Base-by-base conservation (phyloP, 2,888 invertebrate species). In the Synanthedon myopaeformis region DNA sequence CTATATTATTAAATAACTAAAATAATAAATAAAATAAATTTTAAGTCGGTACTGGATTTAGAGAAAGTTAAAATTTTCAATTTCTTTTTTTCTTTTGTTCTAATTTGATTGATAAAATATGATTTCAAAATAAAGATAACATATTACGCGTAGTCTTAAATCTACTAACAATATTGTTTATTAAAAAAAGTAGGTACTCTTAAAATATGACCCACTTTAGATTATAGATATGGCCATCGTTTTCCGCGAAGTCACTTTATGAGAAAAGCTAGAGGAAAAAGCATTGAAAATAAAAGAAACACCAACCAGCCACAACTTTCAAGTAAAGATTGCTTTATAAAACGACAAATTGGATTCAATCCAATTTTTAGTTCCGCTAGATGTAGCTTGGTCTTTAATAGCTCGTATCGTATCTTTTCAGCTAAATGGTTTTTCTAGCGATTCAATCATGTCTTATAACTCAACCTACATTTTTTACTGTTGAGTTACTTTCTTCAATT, bases 341-440 rank as follows among this genome's bases (percentile, higher is more conserved):
- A 52, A 11, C 35, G 51, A 52, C 56, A 52, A 56, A 56, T 56
- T 56, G 56, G 56, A 51, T 19, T 4, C 50, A 28, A 23, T 54
- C 56, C 56, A 56, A 54, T 49, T 52, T 14, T 41, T 51, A 52
- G 53, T 55, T 53, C 52, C 28, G 14, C 23, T 53, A 17, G 49
- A 52, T 6, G 45, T 23, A 17, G 28, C 19, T 12, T 23, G 45
- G 12, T 8, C 19, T 42, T 52, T 52, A 13, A 52, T 42, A 48
- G 23, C 28, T 41, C 51, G 41, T 51, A 54, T 45, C 35, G 23
- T 23, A 23, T 23, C 23, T 23, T 23, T 13, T 8, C 17, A n/a
- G 35, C 17, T 28, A n/a, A 13, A 41, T 28, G n/a, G 10, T 35
- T 51, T 23, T 28, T 35, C 35, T 10, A 35, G 10, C 35, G 35